These are phyloP conservation scores for Anabacerthia variegaticeps DNA, from an alignment of 2,797 vertebrate species.

Conservation along the genomic window DNA sequence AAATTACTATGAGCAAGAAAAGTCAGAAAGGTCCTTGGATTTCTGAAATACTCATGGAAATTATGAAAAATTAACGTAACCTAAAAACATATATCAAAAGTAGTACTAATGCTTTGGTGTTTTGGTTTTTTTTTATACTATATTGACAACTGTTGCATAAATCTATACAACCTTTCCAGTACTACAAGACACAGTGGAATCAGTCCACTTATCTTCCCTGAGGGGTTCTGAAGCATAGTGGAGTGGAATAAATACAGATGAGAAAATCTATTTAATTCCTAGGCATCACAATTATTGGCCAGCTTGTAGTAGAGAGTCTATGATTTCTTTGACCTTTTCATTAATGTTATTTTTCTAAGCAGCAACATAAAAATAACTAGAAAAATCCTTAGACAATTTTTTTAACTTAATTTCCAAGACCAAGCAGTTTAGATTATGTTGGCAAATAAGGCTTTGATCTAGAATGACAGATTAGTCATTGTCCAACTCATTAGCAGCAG, in stretches of 20 bases:
- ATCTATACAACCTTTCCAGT: background rate
- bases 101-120: background rate
- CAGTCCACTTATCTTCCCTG: background rate
- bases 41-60: background rate
- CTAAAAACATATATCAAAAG: background rate
- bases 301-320: background rate
- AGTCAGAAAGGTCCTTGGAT: background rate
- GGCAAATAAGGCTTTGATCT: constrained; percentile 3
- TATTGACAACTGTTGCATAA: background rate
- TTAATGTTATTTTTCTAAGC: background rate
- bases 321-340: background rate
- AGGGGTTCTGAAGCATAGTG: background rate
- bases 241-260: background rate
- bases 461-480: constrained; percentile 21
- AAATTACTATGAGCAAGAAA: background rate
- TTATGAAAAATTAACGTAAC: background rate
- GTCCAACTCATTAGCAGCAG: background rate
- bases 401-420: background rate
- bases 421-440: background rate
- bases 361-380: background rate
- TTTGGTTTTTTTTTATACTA: background rate
- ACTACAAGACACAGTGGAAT: background rate
- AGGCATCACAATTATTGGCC: background rate
- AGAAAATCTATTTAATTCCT: background rate
- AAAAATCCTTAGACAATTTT: background rate